Percentiles rank a stretch among this genome's conserved stretches.
Conservation (phyloP, 2,888 invertebrate species). For the Acleris laterana region DNA sequence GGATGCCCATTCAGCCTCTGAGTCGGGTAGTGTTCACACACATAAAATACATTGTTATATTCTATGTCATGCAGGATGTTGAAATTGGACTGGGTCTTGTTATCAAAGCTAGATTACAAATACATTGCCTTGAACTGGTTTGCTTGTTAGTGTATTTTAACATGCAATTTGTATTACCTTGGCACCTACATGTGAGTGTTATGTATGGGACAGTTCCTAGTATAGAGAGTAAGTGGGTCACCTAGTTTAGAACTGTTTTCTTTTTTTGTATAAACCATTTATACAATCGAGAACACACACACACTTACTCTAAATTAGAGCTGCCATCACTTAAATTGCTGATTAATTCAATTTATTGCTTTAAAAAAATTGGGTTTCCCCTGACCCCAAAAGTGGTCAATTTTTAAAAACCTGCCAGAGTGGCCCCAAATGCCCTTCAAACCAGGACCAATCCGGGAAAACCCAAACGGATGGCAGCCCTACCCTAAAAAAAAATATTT, state of each 20-base stretch:
- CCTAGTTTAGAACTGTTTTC: conserved; percentile 20
- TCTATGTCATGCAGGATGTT: conserved; percentile 18
- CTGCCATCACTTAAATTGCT: too few relatives aligned
- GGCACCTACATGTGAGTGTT: conserved; percentile 5
- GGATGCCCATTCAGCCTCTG: background rate
- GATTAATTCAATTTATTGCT: too few relatives aligned
- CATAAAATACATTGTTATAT: background rate
- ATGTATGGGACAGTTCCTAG: conserved; percentile 8
- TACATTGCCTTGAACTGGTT: conserved; percentile 34
- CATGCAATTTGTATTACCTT: conserved; percentile 6
- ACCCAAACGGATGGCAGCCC: too few relatives aligned
- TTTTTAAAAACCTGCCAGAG: too few relatives aligned
- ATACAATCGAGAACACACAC: too few relatives aligned
- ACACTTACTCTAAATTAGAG: too few relatives aligned
- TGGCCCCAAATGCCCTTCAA: too few relatives aligned
- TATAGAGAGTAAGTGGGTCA: conserved; percentile 31
- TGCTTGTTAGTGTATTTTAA: conserved; percentile 20
- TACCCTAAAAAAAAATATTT: too few relatives aligned
- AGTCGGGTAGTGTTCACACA: too few relatives aligned
- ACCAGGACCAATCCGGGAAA: too few relatives aligned
- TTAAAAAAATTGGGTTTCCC: too few relatives aligned
- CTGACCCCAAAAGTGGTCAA: too few relatives aligned
- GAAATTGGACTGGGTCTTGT: conserved; percentile 15
- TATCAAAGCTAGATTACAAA: conserved; percentile 29
- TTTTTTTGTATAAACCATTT: background rate